These are phyloP conservation scores for Ceuthmochares aereus DNA, from an alignment of 2,113 vertebrate species.

Conservation along the genomic window DNA sequence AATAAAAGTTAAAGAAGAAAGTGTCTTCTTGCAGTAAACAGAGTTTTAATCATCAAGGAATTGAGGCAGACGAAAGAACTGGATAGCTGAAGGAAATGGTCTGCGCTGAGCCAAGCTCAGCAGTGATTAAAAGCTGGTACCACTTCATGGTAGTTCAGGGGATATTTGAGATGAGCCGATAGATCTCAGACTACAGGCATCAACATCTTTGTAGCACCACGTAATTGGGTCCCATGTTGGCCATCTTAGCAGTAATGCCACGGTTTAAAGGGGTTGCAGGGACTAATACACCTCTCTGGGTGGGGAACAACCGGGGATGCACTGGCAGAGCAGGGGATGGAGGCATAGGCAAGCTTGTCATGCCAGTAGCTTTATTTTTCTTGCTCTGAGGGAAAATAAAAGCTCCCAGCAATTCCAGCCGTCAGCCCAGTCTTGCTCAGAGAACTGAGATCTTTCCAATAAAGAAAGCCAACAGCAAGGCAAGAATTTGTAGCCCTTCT, in stretches of 20 bases:
- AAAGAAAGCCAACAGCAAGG: conserved; percentile 49
- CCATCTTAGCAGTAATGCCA: conserved; percentile 10
- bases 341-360: neutral
- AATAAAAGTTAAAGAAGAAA: neutral
- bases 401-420: neutral
- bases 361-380: conserved; percentile 10
- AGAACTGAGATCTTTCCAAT: conserved; percentile 43
- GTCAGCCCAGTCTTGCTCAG: neutral
- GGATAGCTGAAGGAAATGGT: conserved; percentile 17
- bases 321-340: neutral
- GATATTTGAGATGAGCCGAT: conserved; percentile 30
- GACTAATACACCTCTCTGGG: conserved; percentile 11
- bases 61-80: neutral
- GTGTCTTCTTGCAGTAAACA: neutral
- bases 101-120: conserved; percentile 20
- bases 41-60: neutral
- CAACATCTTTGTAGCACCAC: conserved; percentile 31
- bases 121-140: conserved; percentile 51
- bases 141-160: conserved; percentile 39
- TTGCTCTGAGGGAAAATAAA: conserved; percentile 42
- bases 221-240: conserved; percentile 71
- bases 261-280: conserved; percentile 1
- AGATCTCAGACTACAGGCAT: conserved; percentile 41
- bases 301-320: neutral
- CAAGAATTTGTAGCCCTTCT: conserved; percentile 52